Base-by-base conservation (phyloP, 2,888 invertebrate species). In the Augochlorella aurata region DNA sequence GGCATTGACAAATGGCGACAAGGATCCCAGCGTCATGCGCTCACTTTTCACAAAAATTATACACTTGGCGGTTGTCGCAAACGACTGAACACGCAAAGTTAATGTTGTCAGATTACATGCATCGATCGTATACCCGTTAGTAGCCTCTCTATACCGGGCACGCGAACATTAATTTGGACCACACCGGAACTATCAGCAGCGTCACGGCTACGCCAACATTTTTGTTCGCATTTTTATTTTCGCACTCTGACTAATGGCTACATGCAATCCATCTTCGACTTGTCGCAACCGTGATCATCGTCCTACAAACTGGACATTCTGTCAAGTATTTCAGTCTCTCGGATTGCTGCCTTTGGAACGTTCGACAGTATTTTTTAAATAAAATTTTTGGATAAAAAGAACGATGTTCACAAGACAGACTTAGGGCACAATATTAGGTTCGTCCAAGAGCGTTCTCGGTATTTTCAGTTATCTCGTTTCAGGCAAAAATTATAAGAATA, bases 101-200 rank as follows among this genome's bases (percentile, higher is more conserved):
- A 47, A 49, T 29, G 44, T 14, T 16, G n/a, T 24, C 12, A 18
- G 21, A 74, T 16, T 24, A 21, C 16, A 63, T 65, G 70, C 65
- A 67, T 63, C 45, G 38, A 82, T 77, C 70, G 66, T 47, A 67
- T 81, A 66, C 52, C 82, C 68, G 81, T 82, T 81, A 75, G 52
- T 18, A 38, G 47, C 52, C 77, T 66, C 45, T 38, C 47, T 45
- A 12, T 21, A 45, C 47, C 5, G 4, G 45, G 65, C 52, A 52
- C 61, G 69, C 72, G 66, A 82, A 74, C 82, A 70, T 77, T 67
- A 71, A 82, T 66, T 66, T 66, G 65, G 49, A 47, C 47, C 70
- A 47, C 47, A 50, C 52, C 47, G 21, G 21, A 45, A n/a, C 58
- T 44, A 82, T 68, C 63, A 44, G 54, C 68, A 68, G 49, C 69